phyloP scores from a whole-genome alignment of 2,113 vertebrate species.

The Scytalopus superciliaris region DNA sequence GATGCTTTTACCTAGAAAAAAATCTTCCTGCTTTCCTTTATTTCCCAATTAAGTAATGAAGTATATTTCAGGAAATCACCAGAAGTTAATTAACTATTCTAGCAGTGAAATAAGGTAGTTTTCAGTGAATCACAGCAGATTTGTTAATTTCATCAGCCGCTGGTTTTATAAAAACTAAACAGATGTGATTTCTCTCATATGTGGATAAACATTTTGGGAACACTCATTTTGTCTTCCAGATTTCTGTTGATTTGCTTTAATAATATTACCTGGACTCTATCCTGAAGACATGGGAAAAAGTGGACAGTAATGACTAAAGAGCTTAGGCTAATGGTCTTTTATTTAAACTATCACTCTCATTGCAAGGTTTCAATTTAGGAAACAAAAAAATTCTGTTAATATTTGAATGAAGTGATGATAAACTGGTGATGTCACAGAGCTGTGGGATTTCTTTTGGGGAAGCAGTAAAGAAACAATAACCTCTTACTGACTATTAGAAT shows the following conservation, averaged over 20 bases:
- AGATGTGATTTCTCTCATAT: background rate
- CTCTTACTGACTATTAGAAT: background rate
- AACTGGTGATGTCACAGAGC: background rate
- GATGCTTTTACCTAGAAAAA: background rate
- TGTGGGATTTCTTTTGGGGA: background rate
- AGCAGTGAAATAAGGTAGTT: background rate
- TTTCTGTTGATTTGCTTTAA: background rate
- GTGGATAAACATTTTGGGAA: background rate
- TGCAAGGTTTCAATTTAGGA: background rate
- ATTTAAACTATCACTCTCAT: background rate
- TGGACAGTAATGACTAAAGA: background rate
- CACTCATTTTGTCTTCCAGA: background rate
- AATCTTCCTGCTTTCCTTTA: background rate
- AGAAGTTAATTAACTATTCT: background rate
- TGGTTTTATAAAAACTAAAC: background rate
- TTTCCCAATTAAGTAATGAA: background rate
- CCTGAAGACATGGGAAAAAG: background rate
- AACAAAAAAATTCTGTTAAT: background rate
- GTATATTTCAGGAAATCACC: background rate
- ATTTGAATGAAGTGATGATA: background rate
- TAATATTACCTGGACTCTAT: background rate
- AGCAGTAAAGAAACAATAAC: background rate
- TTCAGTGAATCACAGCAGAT: background rate
- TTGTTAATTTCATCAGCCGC: background rate
- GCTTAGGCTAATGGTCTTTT: background rate